Evolutionary conservation across 2,113 vertebrate genomes (phyloP).

Genomic region (Sorex fumeus): DNA sequence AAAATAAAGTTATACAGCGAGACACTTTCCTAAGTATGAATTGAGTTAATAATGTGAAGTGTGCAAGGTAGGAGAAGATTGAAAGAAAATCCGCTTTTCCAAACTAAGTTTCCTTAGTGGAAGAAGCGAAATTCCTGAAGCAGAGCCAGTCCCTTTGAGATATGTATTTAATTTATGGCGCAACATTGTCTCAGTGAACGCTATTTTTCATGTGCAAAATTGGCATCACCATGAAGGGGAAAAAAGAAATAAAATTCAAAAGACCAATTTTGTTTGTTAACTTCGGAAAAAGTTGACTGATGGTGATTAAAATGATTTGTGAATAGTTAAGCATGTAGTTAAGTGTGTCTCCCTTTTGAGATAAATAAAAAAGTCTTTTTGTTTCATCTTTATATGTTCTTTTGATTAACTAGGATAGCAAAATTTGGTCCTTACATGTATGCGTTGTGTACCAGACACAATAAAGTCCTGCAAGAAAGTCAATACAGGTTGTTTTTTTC

Average conservation of each 20-base stretch:
- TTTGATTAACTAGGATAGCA: not conserved
- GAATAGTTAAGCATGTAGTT: not conserved
- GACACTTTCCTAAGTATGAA: constrained; percentile 27
- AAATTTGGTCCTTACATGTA: not conserved
- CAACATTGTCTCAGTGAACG: not conserved
- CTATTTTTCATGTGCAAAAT: not conserved
- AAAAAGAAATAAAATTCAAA: not conserved
- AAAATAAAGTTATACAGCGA: not conserved
- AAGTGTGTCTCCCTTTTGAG: not conserved
- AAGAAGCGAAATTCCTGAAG: constrained; percentile 42
- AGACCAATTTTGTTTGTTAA: not conserved
- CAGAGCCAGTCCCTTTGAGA: not conserved
- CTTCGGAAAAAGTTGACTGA: not conserved
- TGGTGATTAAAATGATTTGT: not conserved
- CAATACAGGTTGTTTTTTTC: not conserved
- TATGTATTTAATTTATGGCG: not conserved
- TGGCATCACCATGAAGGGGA: not conserved
- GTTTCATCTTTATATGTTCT: not conserved
- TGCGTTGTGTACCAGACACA: not conserved
- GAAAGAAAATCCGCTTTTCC: constrained; percentile 37
- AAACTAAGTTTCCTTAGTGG: constrained; percentile 31
- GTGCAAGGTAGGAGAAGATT: constrained; percentile 1
- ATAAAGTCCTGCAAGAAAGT: not conserved
- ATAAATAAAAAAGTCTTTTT: not conserved
- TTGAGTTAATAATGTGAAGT: not conserved